Percentiles rank a stretch among this genome's conserved stretches.
These are phyloP conservation scores for Falco berigora DNA, from an alignment of 2,797 vertebrate genomes.

Conservation along the genomic window DNA sequence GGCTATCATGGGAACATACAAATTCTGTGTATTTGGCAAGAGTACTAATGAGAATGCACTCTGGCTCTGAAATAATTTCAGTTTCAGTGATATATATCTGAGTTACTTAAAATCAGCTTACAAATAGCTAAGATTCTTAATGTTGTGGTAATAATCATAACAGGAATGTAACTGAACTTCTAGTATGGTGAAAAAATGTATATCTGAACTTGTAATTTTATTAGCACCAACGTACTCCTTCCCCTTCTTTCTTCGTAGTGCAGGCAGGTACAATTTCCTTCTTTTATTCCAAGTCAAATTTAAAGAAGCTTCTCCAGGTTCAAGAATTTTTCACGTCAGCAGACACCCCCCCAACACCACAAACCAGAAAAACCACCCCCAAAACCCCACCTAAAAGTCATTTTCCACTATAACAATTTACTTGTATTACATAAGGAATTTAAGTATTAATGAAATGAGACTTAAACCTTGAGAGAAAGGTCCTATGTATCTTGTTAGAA, in stretches of 20 bases:
- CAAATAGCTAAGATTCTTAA: not conserved
- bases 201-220: not conserved
- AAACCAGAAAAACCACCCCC: not conserved
- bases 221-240: not conserved
- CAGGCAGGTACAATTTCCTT: not conserved
- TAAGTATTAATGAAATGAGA: not conserved
- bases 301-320: not conserved
- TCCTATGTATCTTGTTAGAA: not conserved
- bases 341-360: not conserved
- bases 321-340: not conserved
- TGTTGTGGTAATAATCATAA: not conserved
- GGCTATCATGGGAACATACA: not conserved
- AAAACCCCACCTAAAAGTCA: not conserved
- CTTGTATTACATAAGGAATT: not conserved
- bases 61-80: not conserved
- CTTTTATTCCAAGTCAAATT: not conserved
- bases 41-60: not conserved
- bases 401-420: not conserved
- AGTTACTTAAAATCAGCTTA: not conserved
- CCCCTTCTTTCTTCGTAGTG: not conserved
- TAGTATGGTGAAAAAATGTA: not conserved
- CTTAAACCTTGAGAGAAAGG: not conserved
- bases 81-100: not conserved
- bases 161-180: not conserved
- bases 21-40: not conserved